Conservation (phyloP, 92 coral and sea anemone genomes). For the Parazoanthus darwini region DNA sequence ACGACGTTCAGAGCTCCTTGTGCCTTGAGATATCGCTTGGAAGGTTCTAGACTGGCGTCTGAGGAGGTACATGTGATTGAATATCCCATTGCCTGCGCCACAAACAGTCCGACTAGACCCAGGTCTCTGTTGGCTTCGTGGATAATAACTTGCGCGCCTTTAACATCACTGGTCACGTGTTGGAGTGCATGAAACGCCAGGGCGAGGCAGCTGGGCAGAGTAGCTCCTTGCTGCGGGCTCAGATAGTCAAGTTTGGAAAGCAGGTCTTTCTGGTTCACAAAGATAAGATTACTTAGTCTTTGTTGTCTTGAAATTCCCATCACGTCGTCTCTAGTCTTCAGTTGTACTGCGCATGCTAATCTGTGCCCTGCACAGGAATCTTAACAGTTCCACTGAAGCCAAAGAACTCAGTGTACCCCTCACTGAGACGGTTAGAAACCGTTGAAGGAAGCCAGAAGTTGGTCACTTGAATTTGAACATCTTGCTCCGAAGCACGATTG, state of each 20-base stretch:
- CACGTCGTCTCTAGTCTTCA: conserved; percentile 43
- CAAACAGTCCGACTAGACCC: conserved; percentile 28
- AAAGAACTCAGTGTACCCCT: conserved; percentile 14
- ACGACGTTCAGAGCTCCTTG: conserved; percentile 18
- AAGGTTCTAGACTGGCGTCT: conserved; percentile 30
- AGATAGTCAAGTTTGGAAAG: conserved; percentile 40
- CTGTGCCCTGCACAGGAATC: neutral
- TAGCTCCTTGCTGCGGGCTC: conserved; percentile 51
- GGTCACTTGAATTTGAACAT: conserved; percentile 38
- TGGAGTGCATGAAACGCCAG: conserved; percentile 32
- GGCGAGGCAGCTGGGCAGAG: conserved; percentile 43
- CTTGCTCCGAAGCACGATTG: neutral
- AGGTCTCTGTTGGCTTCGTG: conserved; percentile 49
- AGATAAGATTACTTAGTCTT: conserved; percentile 36
- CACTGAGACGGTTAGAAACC: neutral
- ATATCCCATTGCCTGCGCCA: conserved; percentile 50
- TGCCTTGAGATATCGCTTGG: conserved; percentile 28
- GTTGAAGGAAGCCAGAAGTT: conserved; percentile 46
- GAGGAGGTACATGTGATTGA: conserved; percentile 19
- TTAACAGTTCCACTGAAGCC: conserved; percentile 50
- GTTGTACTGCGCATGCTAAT: neutral
- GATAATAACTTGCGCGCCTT: conserved; percentile 21
- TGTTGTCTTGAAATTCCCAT: conserved; percentile 41
- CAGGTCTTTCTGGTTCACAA: conserved; percentile 31
- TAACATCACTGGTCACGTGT: conserved; percentile 6